Conservation (phyloP, 2,113 vertebrate genomes). For the Equus przewalskii region DNA sequence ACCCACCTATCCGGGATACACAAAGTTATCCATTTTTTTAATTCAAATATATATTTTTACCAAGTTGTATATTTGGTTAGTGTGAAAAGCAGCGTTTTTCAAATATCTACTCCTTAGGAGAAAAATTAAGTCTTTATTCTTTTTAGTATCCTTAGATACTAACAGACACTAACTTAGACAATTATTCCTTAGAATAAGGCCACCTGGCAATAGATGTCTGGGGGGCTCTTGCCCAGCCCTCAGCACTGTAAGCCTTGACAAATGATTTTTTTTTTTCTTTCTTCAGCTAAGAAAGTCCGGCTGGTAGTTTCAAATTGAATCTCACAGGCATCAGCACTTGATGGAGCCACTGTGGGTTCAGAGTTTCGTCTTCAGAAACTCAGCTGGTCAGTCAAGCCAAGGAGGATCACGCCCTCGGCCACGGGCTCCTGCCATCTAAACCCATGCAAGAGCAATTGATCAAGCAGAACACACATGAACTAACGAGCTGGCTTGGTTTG, state of each 20-base stretch:
- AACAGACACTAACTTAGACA: too few species aligned
- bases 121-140: slow-evolving; percentile 12
- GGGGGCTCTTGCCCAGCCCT: background rate
- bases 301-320: background rate
- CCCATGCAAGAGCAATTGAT: background rate
- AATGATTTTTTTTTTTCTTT: background rate
- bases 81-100: background rate
- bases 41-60: background rate
- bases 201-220: background rate
- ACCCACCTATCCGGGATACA: background rate
- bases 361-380: slow-evolving; percentile 24
- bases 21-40: background rate
- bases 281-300: background rate
- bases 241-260: background rate
- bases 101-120: slow-evolving; percentile 26
- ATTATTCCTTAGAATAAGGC: background rate
- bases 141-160: background rate
- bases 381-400: background rate
- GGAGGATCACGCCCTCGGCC: background rate
- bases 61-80: background rate
- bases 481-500: background rate
- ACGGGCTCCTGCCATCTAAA: background rate
- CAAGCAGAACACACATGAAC: background rate
- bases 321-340: background rate
- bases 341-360: background rate